Conservation (phyloP, 2,888 invertebrate genomes). For the Sturmia bella region DNA sequence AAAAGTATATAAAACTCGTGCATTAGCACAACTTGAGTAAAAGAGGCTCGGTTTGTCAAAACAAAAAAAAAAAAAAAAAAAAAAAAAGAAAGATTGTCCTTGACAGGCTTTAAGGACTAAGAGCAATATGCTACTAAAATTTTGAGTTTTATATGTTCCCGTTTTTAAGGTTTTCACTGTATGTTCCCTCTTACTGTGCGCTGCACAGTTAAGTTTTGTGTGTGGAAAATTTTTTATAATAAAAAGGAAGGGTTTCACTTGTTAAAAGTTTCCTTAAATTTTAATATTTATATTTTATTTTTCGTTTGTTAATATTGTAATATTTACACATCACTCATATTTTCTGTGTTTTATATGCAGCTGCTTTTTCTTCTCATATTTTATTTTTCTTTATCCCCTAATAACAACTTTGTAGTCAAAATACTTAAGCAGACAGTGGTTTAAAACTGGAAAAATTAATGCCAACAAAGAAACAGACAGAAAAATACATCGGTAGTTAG, state of each 20-base stretch:
- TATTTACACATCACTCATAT: slow-evolving; percentile 68
- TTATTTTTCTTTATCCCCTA: slow-evolving; percentile 38
- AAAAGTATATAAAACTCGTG: slow-evolving; percentile 10
- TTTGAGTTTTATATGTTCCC: not conserved
- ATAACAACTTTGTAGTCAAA: slow-evolving; percentile 57
- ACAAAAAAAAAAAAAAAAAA: not conserved
- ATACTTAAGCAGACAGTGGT: slow-evolving; percentile 53
- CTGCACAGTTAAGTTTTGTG: not conserved
- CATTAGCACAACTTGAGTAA: not conserved
- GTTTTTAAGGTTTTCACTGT: not conserved
- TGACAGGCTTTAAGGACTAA: no score
- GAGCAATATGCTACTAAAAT: no score
- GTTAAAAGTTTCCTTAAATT: slow-evolving; percentile 54
- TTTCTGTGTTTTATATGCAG: slow-evolving; percentile 45
- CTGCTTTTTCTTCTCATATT: slow-evolving; percentile 11
- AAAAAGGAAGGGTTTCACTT: slow-evolving; percentile 48
- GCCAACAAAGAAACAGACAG: not conserved
- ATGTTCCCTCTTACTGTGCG: not conserved
- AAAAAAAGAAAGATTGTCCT: not conserved
- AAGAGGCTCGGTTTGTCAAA: not conserved
- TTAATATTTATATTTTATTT: slow-evolving; percentile 41
- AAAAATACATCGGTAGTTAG: no score
- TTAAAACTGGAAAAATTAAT: not conserved
- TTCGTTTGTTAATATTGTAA: slow-evolving; percentile 42
- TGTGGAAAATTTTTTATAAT: slow-evolving; percentile 27